Conservation (phyloP, 2,797 vertebrate genomes). For the Dendrocincla fuliginosa region DNA sequence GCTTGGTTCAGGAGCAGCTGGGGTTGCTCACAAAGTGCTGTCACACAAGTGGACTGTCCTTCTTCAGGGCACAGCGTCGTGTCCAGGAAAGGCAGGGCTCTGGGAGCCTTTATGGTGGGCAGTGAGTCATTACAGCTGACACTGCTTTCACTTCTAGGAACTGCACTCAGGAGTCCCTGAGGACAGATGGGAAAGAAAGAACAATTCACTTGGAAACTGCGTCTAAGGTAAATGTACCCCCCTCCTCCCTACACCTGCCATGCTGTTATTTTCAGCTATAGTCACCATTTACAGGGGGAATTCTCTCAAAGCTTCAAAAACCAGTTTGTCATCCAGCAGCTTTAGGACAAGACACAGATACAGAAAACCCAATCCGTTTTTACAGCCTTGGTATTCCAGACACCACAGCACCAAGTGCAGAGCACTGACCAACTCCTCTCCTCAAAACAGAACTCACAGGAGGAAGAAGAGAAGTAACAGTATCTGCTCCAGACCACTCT, state of each 20-base stretch:
- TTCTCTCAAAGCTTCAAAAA: background rate
- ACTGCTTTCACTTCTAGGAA: background rate
- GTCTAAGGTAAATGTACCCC: background rate
- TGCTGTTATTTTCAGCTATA: background rate
- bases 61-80: background rate
- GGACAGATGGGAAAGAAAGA: background rate
- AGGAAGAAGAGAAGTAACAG: background rate
- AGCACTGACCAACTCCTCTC: background rate
- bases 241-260: background rate
- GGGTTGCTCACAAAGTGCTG: background rate
- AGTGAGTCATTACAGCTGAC: background rate
- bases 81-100: background rate
- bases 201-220: background rate
- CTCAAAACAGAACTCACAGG: background rate
- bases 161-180: background rate
- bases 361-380: background rate
- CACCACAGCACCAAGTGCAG: background rate
- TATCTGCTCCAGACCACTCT: background rate
- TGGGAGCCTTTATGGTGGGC: background rate
- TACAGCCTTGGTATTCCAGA: background rate
- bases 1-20: background rate
- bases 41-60: background rate
- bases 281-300: background rate
- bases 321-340: background rate
- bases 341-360: background rate